Percentiles rank a stretch among this genome's conserved stretches.
Conservation (phyloP, 2,888 invertebrate genomes). For the Caenorhabditis sinica region DNA sequence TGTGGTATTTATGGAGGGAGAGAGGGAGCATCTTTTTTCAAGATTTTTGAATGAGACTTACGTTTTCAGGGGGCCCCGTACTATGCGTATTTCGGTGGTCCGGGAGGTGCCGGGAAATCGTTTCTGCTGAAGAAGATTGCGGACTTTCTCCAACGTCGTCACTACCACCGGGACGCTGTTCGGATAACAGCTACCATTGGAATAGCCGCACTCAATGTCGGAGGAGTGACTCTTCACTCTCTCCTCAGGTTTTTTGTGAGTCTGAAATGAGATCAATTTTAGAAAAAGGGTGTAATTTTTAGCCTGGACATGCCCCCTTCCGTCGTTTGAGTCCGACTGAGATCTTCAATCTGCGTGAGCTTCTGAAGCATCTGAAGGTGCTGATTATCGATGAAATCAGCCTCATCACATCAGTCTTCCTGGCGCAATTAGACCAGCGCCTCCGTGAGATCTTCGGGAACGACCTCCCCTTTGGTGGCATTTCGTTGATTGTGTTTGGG, state of each 20-base stretch:
- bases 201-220: background rate
- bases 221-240: background rate
- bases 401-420: background rate
- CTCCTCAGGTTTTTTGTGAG: background rate
- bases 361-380: background rate
- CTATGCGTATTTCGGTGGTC: background rate
- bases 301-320: background rate
- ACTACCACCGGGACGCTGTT: background rate
- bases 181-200: background rate
- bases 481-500: background rate
- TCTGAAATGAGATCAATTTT: background rate
- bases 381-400: background rate
- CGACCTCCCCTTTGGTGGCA: background rate
- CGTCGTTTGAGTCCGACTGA: background rate
- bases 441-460: background rate
- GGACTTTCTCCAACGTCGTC: background rate
- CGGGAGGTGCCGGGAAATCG: background rate
- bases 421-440: background rate
- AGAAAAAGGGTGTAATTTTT: background rate
- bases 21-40: too few species aligned
- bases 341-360: background rate
- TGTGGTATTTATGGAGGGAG: too few species aligned
- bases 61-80: background rate
- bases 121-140: background rate
- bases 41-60: background rate